phyloP scores from a whole-genome alignment of 2,797 vertebrate genomes.

The Pangasius larnaudii region DNA sequence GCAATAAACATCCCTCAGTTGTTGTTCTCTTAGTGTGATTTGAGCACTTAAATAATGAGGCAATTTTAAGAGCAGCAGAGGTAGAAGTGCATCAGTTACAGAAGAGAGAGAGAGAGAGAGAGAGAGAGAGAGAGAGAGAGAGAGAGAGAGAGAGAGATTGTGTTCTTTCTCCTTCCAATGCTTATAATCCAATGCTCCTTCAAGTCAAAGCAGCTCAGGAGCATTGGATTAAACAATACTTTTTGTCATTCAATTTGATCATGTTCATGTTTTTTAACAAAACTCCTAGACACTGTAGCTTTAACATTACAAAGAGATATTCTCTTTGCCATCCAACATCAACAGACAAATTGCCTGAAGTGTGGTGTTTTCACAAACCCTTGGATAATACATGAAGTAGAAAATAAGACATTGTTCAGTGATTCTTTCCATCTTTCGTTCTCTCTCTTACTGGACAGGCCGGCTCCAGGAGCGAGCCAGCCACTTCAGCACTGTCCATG shows the following conservation, averaged over 20 bases:
- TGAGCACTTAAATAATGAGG: neutral
- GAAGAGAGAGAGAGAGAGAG: neutral
- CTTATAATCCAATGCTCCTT: no score
- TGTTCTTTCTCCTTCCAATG: neutral
- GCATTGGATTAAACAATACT: neutral
- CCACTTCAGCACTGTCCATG: slow-evolving; percentile 95
- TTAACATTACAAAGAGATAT: neutral
- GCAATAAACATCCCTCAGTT: neutral
- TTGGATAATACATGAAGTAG: neutral
- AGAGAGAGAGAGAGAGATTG: neutral
- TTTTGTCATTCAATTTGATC: no score
- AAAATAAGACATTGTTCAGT: neutral
- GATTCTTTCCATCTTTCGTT: neutral
- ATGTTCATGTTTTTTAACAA: neutral
- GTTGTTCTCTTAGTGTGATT: neutral
- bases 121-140: neutral
- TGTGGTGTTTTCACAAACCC: neutral
- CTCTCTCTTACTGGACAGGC: neutral
- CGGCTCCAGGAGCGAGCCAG: slow-evolving; percentile 75
- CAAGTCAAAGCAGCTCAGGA: neutral
- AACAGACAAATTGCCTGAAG: neutral
- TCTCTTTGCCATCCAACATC: neutral
- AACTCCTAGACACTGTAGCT: neutral
- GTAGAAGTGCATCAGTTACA: neutral
- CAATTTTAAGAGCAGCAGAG: neutral